Base-by-base conservation (phyloP, 64 coral and sea anemone species). In the Acropora yongei region DNA sequence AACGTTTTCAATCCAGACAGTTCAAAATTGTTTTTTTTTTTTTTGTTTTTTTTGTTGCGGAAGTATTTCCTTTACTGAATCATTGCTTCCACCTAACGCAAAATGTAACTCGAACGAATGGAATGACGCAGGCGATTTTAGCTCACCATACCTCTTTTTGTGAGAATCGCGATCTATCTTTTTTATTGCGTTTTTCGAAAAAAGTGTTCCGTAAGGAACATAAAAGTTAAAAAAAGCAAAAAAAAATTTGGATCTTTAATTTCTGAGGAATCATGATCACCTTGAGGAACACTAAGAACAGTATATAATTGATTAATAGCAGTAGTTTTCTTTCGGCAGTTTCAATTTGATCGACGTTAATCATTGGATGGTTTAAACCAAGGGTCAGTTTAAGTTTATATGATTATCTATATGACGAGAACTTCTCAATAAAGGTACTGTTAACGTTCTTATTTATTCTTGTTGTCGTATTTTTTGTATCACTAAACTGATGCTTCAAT, bases 231-330 rank as follows among this genome's bases (percentile, higher is more conserved):
- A 77, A 77, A 42, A 77, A 8, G 0, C 9, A n/a, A n/a, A n/a
- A n/a, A n/a, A n/a, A n/a, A n/a, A 44, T 77, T 1, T 39, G 74
- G 3, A 77, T 4, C 41, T 47, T 77, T 47, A 44, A 47, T 47
- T 77, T 77, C 74, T 77, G 74, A 47, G 74, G 74, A 77, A 55
- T 55, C 51, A 55, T 55, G 51, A 77, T 77, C 74, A 77, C 74
- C 74, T 47, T 77, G 45, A 77, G 6, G 74, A 47, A 45, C 42
- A 77, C 74, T 47, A 77, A 77, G 74, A 45, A 77, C 44, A 44
- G 74, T n/a, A n/a, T 77, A 45, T 77, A 77, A 77, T 47, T 77
- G 44, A 77, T 45, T 45, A 77, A 45, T 42, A 77, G 74, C 7
- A 77, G 41, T 47, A 77, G 74, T 77, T 47, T 77, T 46, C 74